Conservation (phyloP, 2,888 invertebrate genomes). For the Tinea semifulvella region DNA sequence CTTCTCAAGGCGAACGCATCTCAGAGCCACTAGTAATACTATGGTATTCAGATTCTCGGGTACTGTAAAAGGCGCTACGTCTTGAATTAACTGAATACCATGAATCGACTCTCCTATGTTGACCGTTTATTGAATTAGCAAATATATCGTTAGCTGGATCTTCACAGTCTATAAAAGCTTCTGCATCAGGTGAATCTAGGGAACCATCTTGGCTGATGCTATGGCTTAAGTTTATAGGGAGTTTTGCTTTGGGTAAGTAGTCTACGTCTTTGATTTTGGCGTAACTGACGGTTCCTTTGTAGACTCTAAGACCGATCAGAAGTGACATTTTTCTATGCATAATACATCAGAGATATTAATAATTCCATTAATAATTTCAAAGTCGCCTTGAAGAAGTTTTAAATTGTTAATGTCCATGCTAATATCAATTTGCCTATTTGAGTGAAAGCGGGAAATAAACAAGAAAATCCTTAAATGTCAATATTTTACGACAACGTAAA, state of each 20-base stretch:
- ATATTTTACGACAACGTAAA: too few relatives aligned
- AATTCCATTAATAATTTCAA: not conserved
- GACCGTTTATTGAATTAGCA: conserved; percentile 44
- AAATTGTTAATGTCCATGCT: conserved; percentile 1
- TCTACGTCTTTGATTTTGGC: conserved; percentile 67
- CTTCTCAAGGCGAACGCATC: conserved; percentile 49
- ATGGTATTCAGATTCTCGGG: conserved; percentile 81
- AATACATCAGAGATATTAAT: not conserved
- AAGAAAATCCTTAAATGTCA: not conserved
- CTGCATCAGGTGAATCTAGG: conserved; percentile 58
- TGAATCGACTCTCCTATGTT: conserved; percentile 76
- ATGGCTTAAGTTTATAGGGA: conserved; percentile 45
- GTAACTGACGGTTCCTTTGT: conserved; percentile 88
- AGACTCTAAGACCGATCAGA: conserved; percentile 86
- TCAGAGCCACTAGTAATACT: conserved; percentile 70
- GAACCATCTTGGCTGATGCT: conserved; percentile 60
- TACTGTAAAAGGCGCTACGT: conserved; percentile 81
- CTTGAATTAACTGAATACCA: conserved; percentile 85
- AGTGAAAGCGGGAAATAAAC: not conserved
- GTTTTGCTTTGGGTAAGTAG: conserved; percentile 51
- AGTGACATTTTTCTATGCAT: not conserved
- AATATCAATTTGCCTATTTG: not conserved
- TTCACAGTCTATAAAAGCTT: conserved; percentile 60
- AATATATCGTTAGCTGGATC: conserved; percentile 39
- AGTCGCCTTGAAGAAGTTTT: not conserved